These are phyloP conservation scores for Reticulitermes speratus DNA, from an alignment of 1,140 invertebrate genomes.

Conservation along the genomic window DNA sequence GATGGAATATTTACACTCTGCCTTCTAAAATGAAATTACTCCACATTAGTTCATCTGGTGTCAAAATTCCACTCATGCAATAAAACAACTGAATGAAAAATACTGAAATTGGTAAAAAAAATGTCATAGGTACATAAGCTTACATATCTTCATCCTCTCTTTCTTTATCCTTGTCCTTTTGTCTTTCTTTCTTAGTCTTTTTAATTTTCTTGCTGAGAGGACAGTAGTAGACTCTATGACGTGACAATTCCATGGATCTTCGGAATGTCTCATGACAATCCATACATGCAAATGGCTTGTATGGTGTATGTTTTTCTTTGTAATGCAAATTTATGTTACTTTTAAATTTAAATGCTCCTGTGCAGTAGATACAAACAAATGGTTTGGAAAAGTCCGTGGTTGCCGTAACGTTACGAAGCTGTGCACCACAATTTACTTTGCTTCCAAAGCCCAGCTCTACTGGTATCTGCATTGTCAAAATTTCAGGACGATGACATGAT, in stretches of 20 bases:
- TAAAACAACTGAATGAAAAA: not conserved
- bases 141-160: constrained; percentile 8
- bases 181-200: not conserved
- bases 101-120: constrained; percentile 5
- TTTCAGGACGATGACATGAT: constrained; percentile 19
- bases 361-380: constrained; percentile 34
- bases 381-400: constrained; percentile 28
- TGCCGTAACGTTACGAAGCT: constrained; percentile 19
- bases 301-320: constrained; percentile 33
- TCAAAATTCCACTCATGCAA: not conserved
- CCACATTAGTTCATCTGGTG: not conserved
- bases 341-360: constrained; percentile 31
- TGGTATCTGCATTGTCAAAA: constrained; percentile 26
- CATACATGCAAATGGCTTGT: constrained; percentile 33
- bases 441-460: constrained; percentile 29
- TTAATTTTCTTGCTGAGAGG: constrained; percentile 28
- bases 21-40: not conserved
- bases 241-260: constrained; percentile 33
- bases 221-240: constrained; percentile 35
- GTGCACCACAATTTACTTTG: constrained; percentile 29
- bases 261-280: constrained; percentile 32
- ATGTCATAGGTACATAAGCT: not conserved
- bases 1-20: not conserved
- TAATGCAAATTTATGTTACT: constrained; percentile 32
- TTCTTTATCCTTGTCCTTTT: constrained; percentile 12